These are phyloP conservation scores for Sebastes cheni DNA, from an alignment of 2,797 vertebrate genomes.

Conservation along the genomic window DNA sequence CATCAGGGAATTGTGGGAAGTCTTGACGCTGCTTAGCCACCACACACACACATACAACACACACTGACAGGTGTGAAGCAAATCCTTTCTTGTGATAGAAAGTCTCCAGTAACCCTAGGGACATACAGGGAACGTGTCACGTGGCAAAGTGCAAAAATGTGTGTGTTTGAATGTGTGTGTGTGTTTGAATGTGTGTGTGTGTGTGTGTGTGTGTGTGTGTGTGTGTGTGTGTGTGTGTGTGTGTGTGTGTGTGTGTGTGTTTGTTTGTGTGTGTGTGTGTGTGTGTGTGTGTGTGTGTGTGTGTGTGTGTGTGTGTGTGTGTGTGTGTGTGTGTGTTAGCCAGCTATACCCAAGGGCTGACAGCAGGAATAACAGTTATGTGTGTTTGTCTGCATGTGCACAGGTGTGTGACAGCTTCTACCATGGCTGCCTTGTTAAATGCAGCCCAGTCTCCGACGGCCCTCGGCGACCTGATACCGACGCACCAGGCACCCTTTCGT, in stretches of 20 bases:
- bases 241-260: not conserved
- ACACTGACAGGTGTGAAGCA: slow-evolving; percentile 28
- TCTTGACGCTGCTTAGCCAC: slow-evolving; percentile 8
- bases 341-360: not conserved
- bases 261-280: not conserved
- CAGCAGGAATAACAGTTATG: not conserved
- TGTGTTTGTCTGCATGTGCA: slow-evolving; percentile 13
- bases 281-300: not conserved
- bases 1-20: slow-evolving; percentile 48
- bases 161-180: not conserved
- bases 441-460: too few relatives aligned
- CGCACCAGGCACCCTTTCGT: too few relatives aligned
- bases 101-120: slow-evolving; percentile 9
- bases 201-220: not conserved
- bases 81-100: slow-evolving; percentile 11
- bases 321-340: not conserved
- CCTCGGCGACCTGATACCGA: too few relatives aligned
- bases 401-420: slow-evolving; percentile 16
- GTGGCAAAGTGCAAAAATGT: too few relatives aligned
- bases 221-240: not conserved
- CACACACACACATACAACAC: not conserved
- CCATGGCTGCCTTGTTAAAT: slow-evolving; percentile 22
- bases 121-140: not conserved
- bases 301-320: not conserved
- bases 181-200: not conserved